Percentiles rank a stretch among this genome's conserved stretches.
These are phyloP conservation scores for Patiria miniata DNA, from an alignment of 35 echinoderm and acorn worm species.

Conservation along the genomic window DNA sequence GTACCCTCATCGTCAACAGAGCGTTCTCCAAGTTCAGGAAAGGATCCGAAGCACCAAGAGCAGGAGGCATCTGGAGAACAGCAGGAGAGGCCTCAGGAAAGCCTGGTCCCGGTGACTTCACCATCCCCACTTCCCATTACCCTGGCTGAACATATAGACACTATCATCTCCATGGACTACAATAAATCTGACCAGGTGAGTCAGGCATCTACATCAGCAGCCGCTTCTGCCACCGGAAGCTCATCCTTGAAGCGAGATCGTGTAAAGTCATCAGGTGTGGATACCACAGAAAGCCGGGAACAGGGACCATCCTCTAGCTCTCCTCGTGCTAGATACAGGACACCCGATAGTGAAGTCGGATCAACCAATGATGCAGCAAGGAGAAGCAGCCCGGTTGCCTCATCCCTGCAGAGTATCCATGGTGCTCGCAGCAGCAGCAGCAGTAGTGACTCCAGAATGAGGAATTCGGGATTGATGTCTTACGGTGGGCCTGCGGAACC, in stretches of 20 bases:
- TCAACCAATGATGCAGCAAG: constrained; percentile 57
- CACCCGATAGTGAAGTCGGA: constrained; percentile 59
- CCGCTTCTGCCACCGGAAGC: neutral
- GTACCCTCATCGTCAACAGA: neutral
- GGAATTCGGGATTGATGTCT: constrained; percentile 8
- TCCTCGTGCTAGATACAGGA: constrained; percentile 14
- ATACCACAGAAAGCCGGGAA: constrained; percentile 45
- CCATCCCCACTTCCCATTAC: constrained; percentile 38
- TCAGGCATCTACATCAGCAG: no score
- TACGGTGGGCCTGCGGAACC: constrained; percentile 32
- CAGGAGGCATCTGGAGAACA: constrained; percentile 16
- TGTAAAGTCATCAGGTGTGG: neutral
- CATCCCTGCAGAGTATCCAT: constrained; percentile 12
- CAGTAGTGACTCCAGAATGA: constrained; percentile 16
- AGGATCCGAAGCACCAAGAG: neutral
- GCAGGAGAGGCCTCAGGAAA: constrained; percentile 23
- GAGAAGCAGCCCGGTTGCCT: constrained; percentile 50
- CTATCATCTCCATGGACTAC: constrained; percentile 65
- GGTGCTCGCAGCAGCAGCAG: constrained; percentile 10
- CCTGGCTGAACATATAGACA: constrained; percentile 64
- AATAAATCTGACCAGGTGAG: constrained; percentile 13
- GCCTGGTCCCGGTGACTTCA: neutral
- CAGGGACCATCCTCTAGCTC: constrained; percentile 19
- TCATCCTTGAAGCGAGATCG: neutral
- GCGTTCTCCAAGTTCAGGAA: neutral